Conservation (phyloP, 2,113 vertebrate species). For the Syngnathus scovelli region DNA sequence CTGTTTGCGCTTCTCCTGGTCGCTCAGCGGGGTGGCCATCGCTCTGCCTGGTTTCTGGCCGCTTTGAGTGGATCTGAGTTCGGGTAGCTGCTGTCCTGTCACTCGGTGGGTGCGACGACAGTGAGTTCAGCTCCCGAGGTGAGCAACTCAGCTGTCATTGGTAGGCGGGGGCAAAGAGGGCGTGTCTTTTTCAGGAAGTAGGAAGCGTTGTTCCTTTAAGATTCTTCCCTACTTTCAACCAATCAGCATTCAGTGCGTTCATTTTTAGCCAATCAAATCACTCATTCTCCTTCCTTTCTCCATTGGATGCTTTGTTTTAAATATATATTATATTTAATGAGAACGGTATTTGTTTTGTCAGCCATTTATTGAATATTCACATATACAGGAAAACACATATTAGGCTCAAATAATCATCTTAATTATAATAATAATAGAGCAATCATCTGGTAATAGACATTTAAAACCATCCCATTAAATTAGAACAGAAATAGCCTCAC, state of each 20-base stretch:
- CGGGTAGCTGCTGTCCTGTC: neutral
- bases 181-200: neutral
- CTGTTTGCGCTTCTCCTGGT: conserved; percentile 89
- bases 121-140: neutral
- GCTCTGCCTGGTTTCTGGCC: neutral
- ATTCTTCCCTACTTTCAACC: neutral
- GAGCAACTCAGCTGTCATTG: neutral
- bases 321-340: neutral
- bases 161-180: neutral
- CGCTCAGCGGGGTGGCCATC: conserved; percentile 84
- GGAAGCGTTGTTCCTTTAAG: neutral
- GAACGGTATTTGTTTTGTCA: conserved; percentile 28
- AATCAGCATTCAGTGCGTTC: neutral
- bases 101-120: neutral
- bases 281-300: too few species aligned
- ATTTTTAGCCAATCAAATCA: too few species aligned
- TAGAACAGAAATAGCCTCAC: conserved; percentile 28
- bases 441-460: conserved; percentile 53
- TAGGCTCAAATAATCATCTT: conserved; percentile 36
- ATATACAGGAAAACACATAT: conserved; percentile 76
- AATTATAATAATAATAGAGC: conserved; percentile 17
- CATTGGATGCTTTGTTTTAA: too few species aligned
- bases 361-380: conserved; percentile 77
- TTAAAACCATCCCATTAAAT: conserved; percentile 46
- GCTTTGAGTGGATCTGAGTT: neutral